Conservation (phyloP, 2,113 vertebrate species). For the Sinocyclocheilus rhinocerous region DNA sequence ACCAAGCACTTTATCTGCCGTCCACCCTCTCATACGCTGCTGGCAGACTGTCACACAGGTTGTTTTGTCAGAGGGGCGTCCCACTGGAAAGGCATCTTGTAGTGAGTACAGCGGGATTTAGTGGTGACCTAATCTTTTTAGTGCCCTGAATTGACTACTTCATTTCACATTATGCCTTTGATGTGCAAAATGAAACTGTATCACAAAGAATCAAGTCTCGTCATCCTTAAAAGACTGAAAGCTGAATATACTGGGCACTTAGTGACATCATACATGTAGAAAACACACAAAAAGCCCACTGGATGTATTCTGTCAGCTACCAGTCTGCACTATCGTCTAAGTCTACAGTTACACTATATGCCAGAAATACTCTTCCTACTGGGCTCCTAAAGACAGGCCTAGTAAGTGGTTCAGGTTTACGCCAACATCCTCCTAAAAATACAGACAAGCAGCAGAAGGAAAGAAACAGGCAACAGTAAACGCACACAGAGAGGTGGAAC, state of each 20-base stretch:
- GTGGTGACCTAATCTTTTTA: slow-evolving; percentile 36
- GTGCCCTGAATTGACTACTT: slow-evolving; percentile 5
- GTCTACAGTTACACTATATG: slow-evolving; percentile 64
- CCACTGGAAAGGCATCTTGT: slow-evolving; percentile 41
- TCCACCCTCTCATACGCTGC: slow-evolving; percentile 63
- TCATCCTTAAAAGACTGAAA: slow-evolving; percentile 60
- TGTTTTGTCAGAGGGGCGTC: slow-evolving; percentile 18
- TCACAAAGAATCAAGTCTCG: slow-evolving; percentile 51
- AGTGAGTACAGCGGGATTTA: slow-evolving; percentile 68
- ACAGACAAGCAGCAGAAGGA: slow-evolving; percentile 54
- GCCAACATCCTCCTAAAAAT: slow-evolving; percentile 41
- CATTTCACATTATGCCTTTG: slow-evolving; percentile 29
- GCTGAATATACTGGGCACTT: slow-evolving; percentile 70
- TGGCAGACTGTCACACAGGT: slow-evolving; percentile 44
- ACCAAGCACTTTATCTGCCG: slow-evolving; percentile 77
- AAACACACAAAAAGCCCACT: slow-evolving; percentile 62
- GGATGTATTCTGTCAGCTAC: slow-evolving; percentile 64
- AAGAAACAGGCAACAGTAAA: slow-evolving; percentile 51
- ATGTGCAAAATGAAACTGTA: slow-evolving; percentile 64
- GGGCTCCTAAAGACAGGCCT: slow-evolving; percentile 62
- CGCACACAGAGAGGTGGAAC: slow-evolving; percentile 12
- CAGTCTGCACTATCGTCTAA: slow-evolving; percentile 69
- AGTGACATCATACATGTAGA: slow-evolving; percentile 68
- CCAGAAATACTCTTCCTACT: slow-evolving; percentile 62
- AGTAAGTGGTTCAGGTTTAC: slow-evolving; percentile 53